A percentile compares a stretch with the other conserved stretches of the same genome.
Conservation (phyloP, 2,113 vertebrate genomes). For the Archilochus colubris region DNA sequence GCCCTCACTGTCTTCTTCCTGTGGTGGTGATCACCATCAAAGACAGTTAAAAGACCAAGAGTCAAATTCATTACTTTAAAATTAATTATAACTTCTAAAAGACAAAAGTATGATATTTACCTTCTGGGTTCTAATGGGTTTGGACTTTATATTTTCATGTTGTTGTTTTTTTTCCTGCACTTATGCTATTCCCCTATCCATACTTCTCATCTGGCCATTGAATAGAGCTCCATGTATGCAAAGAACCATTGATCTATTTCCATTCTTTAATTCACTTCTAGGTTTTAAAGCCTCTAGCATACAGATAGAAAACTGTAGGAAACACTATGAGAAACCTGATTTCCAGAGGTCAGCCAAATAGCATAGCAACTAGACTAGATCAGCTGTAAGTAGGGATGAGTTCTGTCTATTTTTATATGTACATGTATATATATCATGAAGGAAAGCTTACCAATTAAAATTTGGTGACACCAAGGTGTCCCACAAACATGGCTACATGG, state of each 20-base stretch:
- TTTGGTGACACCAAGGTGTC: not conserved
- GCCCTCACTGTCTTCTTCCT: not conserved
- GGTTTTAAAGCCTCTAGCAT: not conserved
- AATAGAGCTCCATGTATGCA: not conserved
- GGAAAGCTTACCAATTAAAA: not conserved
- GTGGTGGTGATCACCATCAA: not conserved
- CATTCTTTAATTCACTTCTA: not conserved
- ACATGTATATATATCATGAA: not conserved
- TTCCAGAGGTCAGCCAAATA: not conserved
- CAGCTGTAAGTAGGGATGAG: not conserved
- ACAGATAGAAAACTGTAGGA: not conserved
- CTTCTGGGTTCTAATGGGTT: not conserved
- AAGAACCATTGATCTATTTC: not conserved
- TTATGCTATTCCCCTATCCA: not conserved
- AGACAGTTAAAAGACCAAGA: not conserved
- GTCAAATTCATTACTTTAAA: not conserved
- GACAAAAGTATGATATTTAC: not conserved
- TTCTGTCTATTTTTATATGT: not conserved
- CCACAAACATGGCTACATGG: accelerated
- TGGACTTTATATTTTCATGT: not conserved
- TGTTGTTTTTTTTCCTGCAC: not conserved
- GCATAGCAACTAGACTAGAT: not conserved
- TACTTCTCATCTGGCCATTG: not conserved
- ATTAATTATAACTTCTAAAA: not conserved
- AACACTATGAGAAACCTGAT: not conserved